Conservation (phyloP, 2,113 vertebrate genomes). For the Chionomys nivalis region DNA sequence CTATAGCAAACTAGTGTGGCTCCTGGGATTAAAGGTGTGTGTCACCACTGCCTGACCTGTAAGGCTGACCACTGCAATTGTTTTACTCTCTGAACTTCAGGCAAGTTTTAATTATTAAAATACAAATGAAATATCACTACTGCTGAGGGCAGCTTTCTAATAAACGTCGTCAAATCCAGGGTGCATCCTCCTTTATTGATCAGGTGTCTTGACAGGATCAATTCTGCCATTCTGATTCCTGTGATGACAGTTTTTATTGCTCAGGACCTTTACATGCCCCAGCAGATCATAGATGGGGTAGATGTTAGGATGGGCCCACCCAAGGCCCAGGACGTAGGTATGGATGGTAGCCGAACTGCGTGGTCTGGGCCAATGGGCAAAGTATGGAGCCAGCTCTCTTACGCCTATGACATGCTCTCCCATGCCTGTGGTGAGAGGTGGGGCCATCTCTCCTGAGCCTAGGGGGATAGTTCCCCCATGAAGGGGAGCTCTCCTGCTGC, state of each 20-base stretch:
- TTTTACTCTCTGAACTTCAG: no score
- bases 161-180: constrained; percentile 36
- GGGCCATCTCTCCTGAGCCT: neutral
- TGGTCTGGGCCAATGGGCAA: no score
- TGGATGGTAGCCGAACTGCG: no score
- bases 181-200: neutral
- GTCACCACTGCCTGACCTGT: no score
- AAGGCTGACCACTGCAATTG: no score
- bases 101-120: no score
- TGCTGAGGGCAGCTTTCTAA: constrained; percentile 16
- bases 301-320: neutral
- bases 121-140: no score
- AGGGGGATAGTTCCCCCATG: no score
- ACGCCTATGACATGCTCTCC: no score
- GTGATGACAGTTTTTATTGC: neutral
- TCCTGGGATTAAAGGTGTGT: no score
- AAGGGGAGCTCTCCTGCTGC: neutral
- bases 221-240: constrained; percentile 18
- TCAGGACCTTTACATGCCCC: neutral
- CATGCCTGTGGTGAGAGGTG: neutral
- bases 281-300: neutral
- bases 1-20: no score
- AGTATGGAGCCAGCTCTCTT: no score
- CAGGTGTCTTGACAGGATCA: constrained; percentile 50
- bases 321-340: neutral